phyloP scores from a whole-genome alignment of 2,797 vertebrate genomes.

The Sphenodon punctatus region DNA sequence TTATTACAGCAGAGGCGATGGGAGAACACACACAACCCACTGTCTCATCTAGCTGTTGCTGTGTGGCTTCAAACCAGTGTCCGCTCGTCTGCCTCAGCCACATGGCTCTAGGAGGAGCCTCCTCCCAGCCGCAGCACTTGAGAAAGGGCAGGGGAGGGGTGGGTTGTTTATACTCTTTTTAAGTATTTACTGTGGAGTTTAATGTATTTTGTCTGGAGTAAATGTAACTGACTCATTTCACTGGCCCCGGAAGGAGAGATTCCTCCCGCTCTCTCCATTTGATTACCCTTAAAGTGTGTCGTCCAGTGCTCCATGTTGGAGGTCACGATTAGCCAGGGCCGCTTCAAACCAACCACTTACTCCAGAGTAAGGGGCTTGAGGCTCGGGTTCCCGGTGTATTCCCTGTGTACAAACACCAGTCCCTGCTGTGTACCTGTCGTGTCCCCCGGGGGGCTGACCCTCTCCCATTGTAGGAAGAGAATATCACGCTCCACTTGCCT shows the following conservation, averaged over 20 bases:
- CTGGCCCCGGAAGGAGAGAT: no score
- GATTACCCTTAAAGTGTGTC: neutral
- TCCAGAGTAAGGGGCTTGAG: no score
- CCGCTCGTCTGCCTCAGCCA: neutral
- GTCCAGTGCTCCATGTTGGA: neutral
- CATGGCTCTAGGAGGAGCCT: no score
- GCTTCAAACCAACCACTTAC: no score
- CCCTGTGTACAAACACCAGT: neutral
- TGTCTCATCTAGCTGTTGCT: neutral
- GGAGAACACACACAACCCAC: neutral
- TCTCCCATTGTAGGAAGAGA: neutral
- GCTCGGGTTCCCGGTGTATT: no score
- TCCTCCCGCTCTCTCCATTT: rapidly evolving
- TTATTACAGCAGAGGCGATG: constrained; percentile 14
- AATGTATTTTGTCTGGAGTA: no score
- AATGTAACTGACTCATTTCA: neutral
- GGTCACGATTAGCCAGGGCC: neutral
- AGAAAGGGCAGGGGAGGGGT: neutral
- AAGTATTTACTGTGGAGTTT: neutral
- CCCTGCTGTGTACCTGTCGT: rapidly evolving
- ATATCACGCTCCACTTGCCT: constrained; percentile 23
- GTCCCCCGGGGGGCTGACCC: no score
- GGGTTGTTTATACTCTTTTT: neutral
- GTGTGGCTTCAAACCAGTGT: neutral
- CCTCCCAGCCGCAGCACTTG: no score